Base-by-base conservation (phyloP, 92 coral and sea anemone species). In the Micromussa lordhowensis region DNA sequence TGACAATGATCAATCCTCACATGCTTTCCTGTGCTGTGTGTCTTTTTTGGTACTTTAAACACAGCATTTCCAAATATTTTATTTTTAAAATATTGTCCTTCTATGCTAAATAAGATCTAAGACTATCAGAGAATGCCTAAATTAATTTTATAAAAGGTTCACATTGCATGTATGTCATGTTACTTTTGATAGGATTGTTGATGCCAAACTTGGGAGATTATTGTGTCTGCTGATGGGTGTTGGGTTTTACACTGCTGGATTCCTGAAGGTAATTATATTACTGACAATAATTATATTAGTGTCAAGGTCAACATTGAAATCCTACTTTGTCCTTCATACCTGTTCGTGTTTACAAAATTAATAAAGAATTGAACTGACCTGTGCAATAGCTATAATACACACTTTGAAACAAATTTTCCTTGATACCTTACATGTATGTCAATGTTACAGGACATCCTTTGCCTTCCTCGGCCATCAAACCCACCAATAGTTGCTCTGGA, bases 401-500 rank as follows among this genome's bases (percentile, higher is more conserved):
- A n/a, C n/a, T n/a, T n/a, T n/a, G n/a, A n/a, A 22, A 17, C 29
- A 63, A 19, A 26, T 28, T 29, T 86, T 31, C 51, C 26, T 2
- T 68, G 18, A 21, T 63, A 49, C 15, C 19, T 28, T 84, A 31
- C 5, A 18, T 24, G 30, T 90, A 48, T n/a, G 53, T 22, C 61
- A 44, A 21, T 73, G 0, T 55, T 40, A 36, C 88, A 97, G 99
- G 95, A 97, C 72, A 85, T 94, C 31, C 92, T 97, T 51, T 97
- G 99, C 80, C 96, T 97, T 80, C 99, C 98, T 79, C 93, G 99
- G 29, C 99, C 99, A 22, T 94, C 99, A 9, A 94, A 86, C 73
- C 99, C 99, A 73, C 99, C 99, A n/a, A 96, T 97, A 72, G 83
- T 97, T 54, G 94, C 99, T 24, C 32, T 97, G 82, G 99, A 97